Base-by-base conservation (phyloP, 64 coral and sea anemone genomes). In the Astreopora myriophthalma region DNA sequence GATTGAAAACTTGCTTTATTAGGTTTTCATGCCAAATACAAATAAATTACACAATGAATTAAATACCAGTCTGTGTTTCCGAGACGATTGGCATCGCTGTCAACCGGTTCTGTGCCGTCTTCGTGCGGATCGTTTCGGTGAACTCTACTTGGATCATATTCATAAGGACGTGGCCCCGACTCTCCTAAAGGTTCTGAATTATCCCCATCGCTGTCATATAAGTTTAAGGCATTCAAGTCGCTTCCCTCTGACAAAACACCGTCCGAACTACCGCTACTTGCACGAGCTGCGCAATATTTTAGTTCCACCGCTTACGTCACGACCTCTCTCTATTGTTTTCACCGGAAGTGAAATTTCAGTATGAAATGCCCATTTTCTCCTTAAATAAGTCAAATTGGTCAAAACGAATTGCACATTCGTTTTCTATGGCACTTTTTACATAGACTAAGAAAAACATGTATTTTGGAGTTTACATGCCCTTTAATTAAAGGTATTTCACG, bases 11-110 rank as follows among this genome's bases (percentile, higher is more conserved):
- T 13, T 55, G 51, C 51, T 19, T 55, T 55, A 14, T 55, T 55
- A 55, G 17, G 51, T 55, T 55, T 55, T 55, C 13, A 55, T 55
- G 12, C 17, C 51, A 55, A 55, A 55, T 16, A 16, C 10, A 55
- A 55, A 55, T 55, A 55, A 55, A 55, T 13, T 2, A 55, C 51
- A 14, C 10, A 13, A 16, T 1, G 72, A 40, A 22, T n/a, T 34
- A 75, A 25, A 34, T 73, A 75, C 72, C 72, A 75, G 72, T 75
- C 35, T 24, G 72, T 75, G 34, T 75, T 75, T 75, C 72, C 35
- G 36, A 75, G 35, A 23, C 72, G 72, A 44, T 75, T 35, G 9
- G 34, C 8, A 6, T 75, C 22, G 19, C 30, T 40, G 34, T 34
- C 72, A 75, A 17, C 19, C 12, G 8, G 69, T 75, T 32, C 35